Base-by-base conservation (phyloP, 92 coral and sea anemone species). In the Umimayanthus chanpuru region DNA sequence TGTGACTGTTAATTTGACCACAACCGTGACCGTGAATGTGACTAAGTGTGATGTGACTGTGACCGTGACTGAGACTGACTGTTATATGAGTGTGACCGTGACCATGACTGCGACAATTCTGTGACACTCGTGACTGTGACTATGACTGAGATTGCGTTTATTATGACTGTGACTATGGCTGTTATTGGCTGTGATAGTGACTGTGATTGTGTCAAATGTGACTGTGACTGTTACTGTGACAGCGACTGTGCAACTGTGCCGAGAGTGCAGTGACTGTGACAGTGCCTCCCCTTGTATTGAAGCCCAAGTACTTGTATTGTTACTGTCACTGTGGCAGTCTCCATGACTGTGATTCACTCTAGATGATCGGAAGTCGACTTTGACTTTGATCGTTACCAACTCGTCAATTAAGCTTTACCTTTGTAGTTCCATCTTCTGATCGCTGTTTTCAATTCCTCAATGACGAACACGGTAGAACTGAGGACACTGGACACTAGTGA, bases 401-500 rank as follows among this genome's bases (percentile, higher is more conserved):
- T 21, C 77, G 21, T 73, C 41, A 32, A 14, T 8, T 11, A 0
- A 0, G 4, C 18, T 15, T 80, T 80, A 80, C 85, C 85, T 36
- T 36, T 30, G 26, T 53, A 26, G 29, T 32, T 56, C 47, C 38
- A 20, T 58, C 61, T 9, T 68, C 76, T 65, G 56, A 81, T 14
- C 71, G 56, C 75, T 10, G 86, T 64, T 66, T 61, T 81, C 36
- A 81, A 43, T 38, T 81, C 86, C 4, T 39, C 76, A 38, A 81
- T 81, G 39, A 65, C 76, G 61, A 64, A 81, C 30, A 40, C 86
- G n/a, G 36, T 81, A 0, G 86, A 81, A 44, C 86, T 81, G 76
- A 81, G 76, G 75, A 81, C 86, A 43, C 86, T 81, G 32, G 86
- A 81, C 56, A 81, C 76, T 6, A 81, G 76, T 38, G 86, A 81